Percentiles rank a stretch among this genome's conserved stretches.
phyloP scores from a whole-genome alignment of 2,888 invertebrate species.

The Zootermopsis nevadensis region DNA sequence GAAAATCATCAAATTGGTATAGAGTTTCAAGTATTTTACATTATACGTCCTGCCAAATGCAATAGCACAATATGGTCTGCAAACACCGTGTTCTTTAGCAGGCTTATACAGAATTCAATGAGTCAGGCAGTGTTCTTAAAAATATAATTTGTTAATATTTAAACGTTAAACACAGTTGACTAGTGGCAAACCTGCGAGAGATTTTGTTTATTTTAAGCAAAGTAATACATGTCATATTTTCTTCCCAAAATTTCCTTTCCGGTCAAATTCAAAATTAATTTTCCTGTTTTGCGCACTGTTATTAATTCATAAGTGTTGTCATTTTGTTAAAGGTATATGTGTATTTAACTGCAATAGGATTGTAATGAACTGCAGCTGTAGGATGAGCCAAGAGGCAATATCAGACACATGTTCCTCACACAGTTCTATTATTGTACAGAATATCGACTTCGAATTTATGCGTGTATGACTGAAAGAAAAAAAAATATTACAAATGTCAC shows the following conservation, averaged over 20 bases:
- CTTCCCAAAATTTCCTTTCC: background rate
- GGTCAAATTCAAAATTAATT: background rate
- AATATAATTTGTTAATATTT: too few species aligned
- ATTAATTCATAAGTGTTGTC: constrained; percentile 3
- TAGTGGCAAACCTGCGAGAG: too few species aligned
- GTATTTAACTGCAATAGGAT: background rate
- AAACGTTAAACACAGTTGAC: too few species aligned
- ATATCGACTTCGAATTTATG: background rate
- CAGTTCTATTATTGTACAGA: background rate
- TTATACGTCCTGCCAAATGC: too few species aligned
- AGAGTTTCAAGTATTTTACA: too few species aligned
- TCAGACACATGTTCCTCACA: background rate
- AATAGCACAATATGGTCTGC: too few species aligned
- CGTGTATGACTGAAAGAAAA: constrained; percentile 10
- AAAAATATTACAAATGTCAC: background rate
- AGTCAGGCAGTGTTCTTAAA: too few species aligned
- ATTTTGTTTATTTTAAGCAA: too few species aligned
- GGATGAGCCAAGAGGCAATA: background rate
- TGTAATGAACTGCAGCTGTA: constrained; percentile 17
- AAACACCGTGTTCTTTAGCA: too few species aligned
- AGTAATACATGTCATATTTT: too few species aligned
- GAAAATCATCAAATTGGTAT: too few species aligned
- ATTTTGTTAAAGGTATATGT: constrained; percentile 5
- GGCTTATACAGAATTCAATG: too few species aligned
- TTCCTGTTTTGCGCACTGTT: background rate